phyloP scores from a whole-genome alignment of 2,888 invertebrate species.

The Drosophila leonis region DNA sequence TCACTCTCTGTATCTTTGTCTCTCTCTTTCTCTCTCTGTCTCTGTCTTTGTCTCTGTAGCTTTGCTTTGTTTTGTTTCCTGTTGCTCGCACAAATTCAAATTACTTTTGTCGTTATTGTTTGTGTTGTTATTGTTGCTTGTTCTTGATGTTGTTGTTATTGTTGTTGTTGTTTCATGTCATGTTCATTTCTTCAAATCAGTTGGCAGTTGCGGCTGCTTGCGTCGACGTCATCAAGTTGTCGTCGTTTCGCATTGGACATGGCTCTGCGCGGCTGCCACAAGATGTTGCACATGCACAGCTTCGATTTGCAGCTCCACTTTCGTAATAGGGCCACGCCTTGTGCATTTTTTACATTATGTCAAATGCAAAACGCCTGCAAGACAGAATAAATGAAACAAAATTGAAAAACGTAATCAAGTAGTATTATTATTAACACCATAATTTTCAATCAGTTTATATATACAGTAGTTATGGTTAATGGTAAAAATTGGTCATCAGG shows the following conservation, averaged over 20 bases:
- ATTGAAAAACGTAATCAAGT: neutral
- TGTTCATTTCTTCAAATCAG: slow-evolving; percentile 59
- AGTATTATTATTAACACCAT: neutral
- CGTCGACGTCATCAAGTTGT: slow-evolving; percentile 29
- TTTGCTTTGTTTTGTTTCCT: slow-evolving; percentile 37
- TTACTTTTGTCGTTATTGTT: slow-evolving; percentile 65
- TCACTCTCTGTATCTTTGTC: neutral
- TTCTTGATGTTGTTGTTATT: slow-evolving; percentile 41
- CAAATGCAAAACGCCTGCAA: slow-evolving; percentile 67
- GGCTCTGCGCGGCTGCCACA: slow-evolving; percentile 47
- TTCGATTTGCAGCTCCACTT: slow-evolving; percentile 50
- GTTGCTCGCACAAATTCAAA: slow-evolving; percentile 69
- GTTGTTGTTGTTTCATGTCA: slow-evolving; percentile 47
- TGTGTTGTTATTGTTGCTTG: slow-evolving; percentile 53
- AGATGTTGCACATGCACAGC: slow-evolving; percentile 48
- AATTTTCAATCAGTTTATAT: neutral
- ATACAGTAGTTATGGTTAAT: neutral
- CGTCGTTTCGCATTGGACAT: slow-evolving; percentile 33
- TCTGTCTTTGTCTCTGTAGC: neutral
- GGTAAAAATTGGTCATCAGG: neutral
- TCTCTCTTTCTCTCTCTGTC: neutral
- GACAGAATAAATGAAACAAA: slow-evolving; percentile 3
- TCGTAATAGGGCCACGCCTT: slow-evolving; percentile 49
- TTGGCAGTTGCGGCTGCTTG: slow-evolving; percentile 34
- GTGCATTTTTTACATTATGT: slow-evolving; percentile 65